Evolutionary conservation across 2,113 vertebrate genomes (phyloP), one percentile per base, ranked within the genome.

Genomic region (Brachypteracias leptosomus): DNA sequence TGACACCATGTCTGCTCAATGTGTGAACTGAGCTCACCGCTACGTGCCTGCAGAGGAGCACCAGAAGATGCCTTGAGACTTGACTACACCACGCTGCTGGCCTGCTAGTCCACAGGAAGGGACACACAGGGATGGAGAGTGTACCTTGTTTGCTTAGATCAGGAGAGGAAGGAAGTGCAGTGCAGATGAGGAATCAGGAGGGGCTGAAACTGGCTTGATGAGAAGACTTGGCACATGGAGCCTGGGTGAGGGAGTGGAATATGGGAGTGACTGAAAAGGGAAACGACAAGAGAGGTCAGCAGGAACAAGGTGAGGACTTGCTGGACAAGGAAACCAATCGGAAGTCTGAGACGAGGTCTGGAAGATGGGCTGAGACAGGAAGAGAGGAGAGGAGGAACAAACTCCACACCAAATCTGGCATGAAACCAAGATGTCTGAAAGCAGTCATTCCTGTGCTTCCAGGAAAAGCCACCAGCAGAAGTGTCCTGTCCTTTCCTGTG

Each of bases 241-340:
- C 40, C 49, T 86, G 72, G 49, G 71, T 85, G 93, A 94, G 91
- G 63, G 92, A 89, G 76, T 63, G 83, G 24, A 83, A 90, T 29
- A 86, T 67, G 65, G 95, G 89, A 92, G 86, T 87, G 70, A 87
- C 89, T 93, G 85, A 72, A 96, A 96, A 84, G 90, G 44, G 90
- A 95, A 95, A 91, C 77, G 79, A 29, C 75, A 76, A 59, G 65
- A 93, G 26, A 47, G 72, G 68, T 78, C 61, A 89, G 86, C 61
- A 93, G 85, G 89, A 96, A 78, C 65, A 67, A 89, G 77, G 58
- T 70, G 91, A 86, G 51, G 80, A 87, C 52, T 81, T 90, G 86
- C 52, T 75, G 26, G 84, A 47, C 76, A 65, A 85, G 76, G 61
- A 92, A 63, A 46, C 46, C 4, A 9, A 42, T 90, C 55, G 55